These are phyloP conservation scores for Centropus bengalensis DNA, from an alignment of 2,113 vertebrate genomes.

Conservation along the genomic window DNA sequence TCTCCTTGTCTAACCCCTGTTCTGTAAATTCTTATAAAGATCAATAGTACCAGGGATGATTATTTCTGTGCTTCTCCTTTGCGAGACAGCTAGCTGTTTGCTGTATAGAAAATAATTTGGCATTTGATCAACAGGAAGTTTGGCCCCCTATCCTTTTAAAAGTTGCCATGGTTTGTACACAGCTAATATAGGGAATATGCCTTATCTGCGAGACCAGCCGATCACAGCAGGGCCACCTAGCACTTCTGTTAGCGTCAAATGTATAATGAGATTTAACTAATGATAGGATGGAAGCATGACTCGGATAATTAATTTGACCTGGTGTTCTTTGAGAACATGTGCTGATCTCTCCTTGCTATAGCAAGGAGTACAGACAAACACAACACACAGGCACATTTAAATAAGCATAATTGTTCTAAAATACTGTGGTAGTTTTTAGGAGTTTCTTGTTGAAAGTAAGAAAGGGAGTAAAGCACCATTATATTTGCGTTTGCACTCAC, in stretches of 20 bases:
- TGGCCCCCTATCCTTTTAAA: too few relatives aligned
- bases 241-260: neutral
- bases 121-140: too few relatives aligned
- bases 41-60: neutral
- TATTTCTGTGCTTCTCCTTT: neutral
- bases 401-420: neutral
- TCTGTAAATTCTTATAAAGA: neutral
- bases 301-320: constrained; percentile 12
- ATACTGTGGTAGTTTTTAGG: neutral
- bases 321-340: neutral
- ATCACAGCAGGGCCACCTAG: neutral
- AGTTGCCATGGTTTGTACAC: too few relatives aligned
- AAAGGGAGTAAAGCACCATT: neutral
- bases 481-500: neutral
- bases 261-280: neutral
- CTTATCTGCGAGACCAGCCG: constrained; percentile 2
- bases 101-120: neutral
- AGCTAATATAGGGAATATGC: neutral
- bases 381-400: neutral
- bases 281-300: neutral
- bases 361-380: neutral
- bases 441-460: neutral
- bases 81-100: neutral
- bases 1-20: neutral
- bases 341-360: neutral